Percentiles rank a stretch among this genome's conserved stretches.
phyloP scores from a whole-genome alignment of 2,888 invertebrate genomes.

The Exephanes ischioxanthus region DNA sequence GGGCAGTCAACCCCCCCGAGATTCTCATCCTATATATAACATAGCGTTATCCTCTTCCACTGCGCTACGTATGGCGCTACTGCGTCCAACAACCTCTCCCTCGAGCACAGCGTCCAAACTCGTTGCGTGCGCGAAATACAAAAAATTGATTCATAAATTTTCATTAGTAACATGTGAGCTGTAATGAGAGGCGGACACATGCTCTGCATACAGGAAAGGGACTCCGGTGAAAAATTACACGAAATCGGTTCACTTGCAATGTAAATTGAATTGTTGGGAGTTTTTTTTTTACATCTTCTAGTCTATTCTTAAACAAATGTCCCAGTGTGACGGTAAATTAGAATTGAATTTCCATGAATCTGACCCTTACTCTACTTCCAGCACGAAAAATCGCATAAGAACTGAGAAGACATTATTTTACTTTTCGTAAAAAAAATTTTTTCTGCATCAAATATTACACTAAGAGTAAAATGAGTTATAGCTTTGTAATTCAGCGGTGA shows the following conservation, averaged over 20 bases:
- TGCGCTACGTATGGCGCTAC: not conserved
- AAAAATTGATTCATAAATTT: slow-evolving; percentile 65
- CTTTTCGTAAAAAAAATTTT: too few relatives aligned
- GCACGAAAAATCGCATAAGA: too few relatives aligned
- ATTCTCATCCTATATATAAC: slow-evolving; percentile 50
- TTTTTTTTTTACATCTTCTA: not conserved
- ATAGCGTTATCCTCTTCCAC: not conserved
- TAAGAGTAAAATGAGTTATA: too few relatives aligned
- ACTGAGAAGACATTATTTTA: too few relatives aligned
- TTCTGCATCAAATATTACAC: too few relatives aligned
- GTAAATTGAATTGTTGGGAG: not conserved
- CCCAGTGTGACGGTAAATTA: too few relatives aligned
- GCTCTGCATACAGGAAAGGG: not conserved
- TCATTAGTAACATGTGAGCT: slow-evolving; percentile 37
- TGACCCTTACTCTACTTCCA: too few relatives aligned
- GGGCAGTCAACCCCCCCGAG: slow-evolving; percentile 58
- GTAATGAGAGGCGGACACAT: slow-evolving; percentile 32
- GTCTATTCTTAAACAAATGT: not conserved
- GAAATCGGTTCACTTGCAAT: not conserved
- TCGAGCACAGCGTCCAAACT: not conserved
- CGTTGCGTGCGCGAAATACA: slow-evolving; percentile 36
- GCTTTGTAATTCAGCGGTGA: too few relatives aligned
- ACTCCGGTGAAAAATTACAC: not conserved
- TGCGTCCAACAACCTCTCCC: not conserved
- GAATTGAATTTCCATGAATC: too few relatives aligned